Evolutionary conservation across 1,140 invertebrate genomes (phyloP).

Genomic region (Pseudomyrmex dendroicus): DNA sequence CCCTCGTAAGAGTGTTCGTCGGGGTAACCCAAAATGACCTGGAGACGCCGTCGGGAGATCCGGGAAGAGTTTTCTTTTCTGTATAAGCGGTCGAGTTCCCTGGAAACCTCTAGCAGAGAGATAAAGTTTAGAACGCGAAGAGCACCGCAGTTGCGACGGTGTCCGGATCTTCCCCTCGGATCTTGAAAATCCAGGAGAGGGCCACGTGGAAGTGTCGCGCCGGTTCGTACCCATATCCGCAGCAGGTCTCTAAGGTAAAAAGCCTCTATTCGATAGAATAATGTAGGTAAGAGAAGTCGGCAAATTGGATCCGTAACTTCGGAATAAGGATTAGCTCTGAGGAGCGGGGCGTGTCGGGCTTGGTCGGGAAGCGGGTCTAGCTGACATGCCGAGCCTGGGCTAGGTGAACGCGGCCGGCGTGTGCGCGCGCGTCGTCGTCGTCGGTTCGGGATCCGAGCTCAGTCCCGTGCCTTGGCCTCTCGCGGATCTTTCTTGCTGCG

Average conservation of each 20-base stretch:
- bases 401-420: too few relatives aligned
- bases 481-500: too few relatives aligned
- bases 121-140: conserved; percentile 89
- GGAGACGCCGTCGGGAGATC: conserved; percentile 86
- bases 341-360: too few relatives aligned
- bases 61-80: conserved; percentile 93
- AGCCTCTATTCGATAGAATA: too few relatives aligned
- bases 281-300: conserved; percentile 95
- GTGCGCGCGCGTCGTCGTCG: too few relatives aligned
- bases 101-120: conserved; percentile 90
- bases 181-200: too few relatives aligned
- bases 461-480: too few relatives aligned
- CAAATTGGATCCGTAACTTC: conserved; percentile 94
- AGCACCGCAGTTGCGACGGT: conserved; percentile 90
- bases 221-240: conserved; percentile 73
- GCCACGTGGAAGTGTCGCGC: too few relatives aligned
- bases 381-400: too few relatives aligned
- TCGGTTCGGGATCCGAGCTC: too few relatives aligned
- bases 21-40: too few relatives aligned
- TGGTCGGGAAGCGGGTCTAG: too few relatives aligned
- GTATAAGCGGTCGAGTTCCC: conserved; percentile 89
- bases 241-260: conserved; percentile 56
- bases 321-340: conserved; percentile 92
- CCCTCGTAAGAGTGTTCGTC: conserved; percentile 81
- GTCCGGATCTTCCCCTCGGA: conserved; percentile 86